Percentiles rank a stretch among this genome's conserved stretches.
Evolutionary conservation across 2,113 vertebrate genomes (phyloP).

Genomic region (Rattus rattus): DNA sequence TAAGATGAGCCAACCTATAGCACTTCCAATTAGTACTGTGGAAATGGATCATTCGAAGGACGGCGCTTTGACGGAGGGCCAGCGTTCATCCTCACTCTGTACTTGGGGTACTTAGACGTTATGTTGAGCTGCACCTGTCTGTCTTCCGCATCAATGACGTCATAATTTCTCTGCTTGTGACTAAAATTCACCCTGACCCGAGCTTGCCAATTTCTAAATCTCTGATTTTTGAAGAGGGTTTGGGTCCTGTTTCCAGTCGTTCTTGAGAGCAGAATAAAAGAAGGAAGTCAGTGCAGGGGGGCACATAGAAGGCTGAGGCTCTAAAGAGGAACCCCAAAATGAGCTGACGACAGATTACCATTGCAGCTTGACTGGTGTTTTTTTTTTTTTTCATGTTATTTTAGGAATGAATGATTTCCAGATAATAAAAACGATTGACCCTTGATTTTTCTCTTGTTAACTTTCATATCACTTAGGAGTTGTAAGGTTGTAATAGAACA

Average conservation of each 20-base stretch:
- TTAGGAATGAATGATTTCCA: neutral
- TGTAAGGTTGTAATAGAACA: neutral
- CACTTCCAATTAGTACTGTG: neutral
- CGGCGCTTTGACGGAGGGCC: neutral
- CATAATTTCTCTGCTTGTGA: neutral
- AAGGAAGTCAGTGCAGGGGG: neutral
- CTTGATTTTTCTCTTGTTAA: neutral
- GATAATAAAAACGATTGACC: neutral
- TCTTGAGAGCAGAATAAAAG: neutral
- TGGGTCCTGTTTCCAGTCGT: neutral
- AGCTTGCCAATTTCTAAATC: neutral
- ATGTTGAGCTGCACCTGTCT: neutral
- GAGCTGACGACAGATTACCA: neutral
- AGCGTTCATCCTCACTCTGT: fast-evolving
- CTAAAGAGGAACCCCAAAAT: neutral
- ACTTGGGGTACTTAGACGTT: no score
- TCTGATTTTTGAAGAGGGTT: neutral
- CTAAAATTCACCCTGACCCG: neutral
- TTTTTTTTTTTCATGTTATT: neutral
- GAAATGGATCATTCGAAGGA: no score
- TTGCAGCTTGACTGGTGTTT: neutral
- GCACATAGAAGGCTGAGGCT: neutral
- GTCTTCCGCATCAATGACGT: neutral
- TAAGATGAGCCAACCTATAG: neutral
- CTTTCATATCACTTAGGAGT: neutral